phyloP scores from a whole-genome alignment of 1,140 invertebrate genomes.

The Archivesica marissinica region DNA sequence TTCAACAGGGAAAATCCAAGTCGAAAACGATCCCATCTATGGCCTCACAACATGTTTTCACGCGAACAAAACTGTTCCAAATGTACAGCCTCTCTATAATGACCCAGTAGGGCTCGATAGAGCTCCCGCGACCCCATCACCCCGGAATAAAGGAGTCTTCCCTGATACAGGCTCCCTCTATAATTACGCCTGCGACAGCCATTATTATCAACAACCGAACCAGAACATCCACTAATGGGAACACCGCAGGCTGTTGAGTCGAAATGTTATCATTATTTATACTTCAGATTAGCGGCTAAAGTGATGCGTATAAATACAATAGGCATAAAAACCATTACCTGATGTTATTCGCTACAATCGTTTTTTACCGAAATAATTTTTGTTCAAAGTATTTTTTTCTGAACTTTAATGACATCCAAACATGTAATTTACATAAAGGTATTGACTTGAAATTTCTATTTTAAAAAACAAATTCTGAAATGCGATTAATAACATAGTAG shows the following conservation, averaged over 20 bases:
- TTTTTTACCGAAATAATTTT: conserved; percentile 34
- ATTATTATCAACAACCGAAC: conserved; percentile 43
- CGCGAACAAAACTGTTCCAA: conserved; percentile 51
- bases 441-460: not conserved
- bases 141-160: conserved; percentile 33
- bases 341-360: conserved; percentile 33
- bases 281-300: conserved; percentile 27
- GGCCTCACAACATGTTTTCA: conserved; percentile 53
- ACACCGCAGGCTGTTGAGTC: conserved; percentile 49
- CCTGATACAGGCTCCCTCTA: conserved; percentile 43
- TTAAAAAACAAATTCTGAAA: not conserved
- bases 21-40: conserved; percentile 29
- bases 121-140: conserved; percentile 35
- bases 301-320: conserved; percentile 48
- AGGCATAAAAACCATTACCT: conserved; percentile 40
- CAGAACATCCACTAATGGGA: conserved; percentile 33
- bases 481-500: too few relatives aligned
- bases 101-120: conserved; percentile 28
- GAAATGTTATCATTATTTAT: conserved; percentile 59
- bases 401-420: conserved; percentile 9
- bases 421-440: conserved; percentile 37
- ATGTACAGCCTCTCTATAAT: conserved; percentile 10
- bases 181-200: conserved; percentile 42
- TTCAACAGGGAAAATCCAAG: conserved; percentile 26
- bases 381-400: conserved; percentile 5